Base-by-base conservation (phyloP, 2,888 invertebrate species). In the Lottia scabra region DNA sequence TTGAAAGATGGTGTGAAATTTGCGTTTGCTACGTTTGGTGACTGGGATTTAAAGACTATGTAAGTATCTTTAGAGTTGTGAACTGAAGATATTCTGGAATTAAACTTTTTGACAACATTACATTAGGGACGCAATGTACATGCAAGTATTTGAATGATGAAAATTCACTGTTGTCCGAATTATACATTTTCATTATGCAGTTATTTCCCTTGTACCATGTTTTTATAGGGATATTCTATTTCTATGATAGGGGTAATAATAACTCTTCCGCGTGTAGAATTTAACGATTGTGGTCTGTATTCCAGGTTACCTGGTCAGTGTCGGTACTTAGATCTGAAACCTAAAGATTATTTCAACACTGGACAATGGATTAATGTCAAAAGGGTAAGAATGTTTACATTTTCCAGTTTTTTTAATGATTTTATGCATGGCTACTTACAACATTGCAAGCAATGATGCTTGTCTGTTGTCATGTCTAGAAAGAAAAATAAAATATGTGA, bases 11-110 rank as follows among this genome's bases (percentile, higher is more conserved):
- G 87, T 16, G 89, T 89, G 71, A 90, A 82, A 8, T 89, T 90
- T 66, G 82, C 89, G 5, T 92, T 93, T 87, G 91, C 93, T 0
- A 92, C 93, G 0, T 92, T 92, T 84, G 93, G 93, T 10, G 92
- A 93, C 83, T 93, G 93, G 92, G 90, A 90, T 77, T 85, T 92
- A 10, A 89, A 88, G 73, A 87, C 85, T 1, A 91, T 92, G 88
- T 88, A 82, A 83, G 84, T 76, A 10, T 38, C 10, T 38, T 38
- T 10, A 8, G 10, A 38, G 5, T 6, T 38, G 38, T 38, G 8
- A 1, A 38, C 1, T 1, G 38, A 38, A n/a, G n/a, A n/a, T n/a
- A 38, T 38, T 38, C 38, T 38, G 10, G 38, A 38, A 38, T 38
- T 38, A 5, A 30, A 30, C 5, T 30, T 30, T 5, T 30, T 4